Base-by-base conservation (phyloP, 2,888 invertebrate genomes). In the Sinopyrophorus schimmeli region DNA sequence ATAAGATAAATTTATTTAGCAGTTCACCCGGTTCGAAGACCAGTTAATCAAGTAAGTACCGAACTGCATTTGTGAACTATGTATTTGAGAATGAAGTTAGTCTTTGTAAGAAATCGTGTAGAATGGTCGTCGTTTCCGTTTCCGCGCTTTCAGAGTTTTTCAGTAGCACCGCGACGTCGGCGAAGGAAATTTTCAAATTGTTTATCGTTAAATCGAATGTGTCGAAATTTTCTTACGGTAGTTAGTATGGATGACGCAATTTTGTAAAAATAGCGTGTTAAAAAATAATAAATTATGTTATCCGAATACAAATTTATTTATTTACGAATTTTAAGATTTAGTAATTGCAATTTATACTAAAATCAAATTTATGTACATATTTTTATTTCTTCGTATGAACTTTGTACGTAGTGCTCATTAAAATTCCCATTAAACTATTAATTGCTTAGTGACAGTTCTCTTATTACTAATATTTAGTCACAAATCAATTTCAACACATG, bases 21-120 rank as follows among this genome's bases (percentile, higher is more conserved):
- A 51, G 55, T 58, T 58, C 53, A 58, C 58, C 58, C 56, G 58
- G 55, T 58, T 52, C 53, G 56, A 58, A 53, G 54, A 52, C 53
- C 55, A 53, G 54, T 54, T 55, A 55, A 50, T 50, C 44, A 46
- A 50, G 50, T 50, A 44, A 44, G 35, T 50, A 44, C 50, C 50
- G 35, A 50, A 50, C 44, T 50, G 43, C 43, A 50, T 50, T 50
- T 39, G 44, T 44, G 39, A 50, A 50, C 50, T 46, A 50, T n/a
- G n/a, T n/a, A n/a, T 44, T 50, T 50, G 44, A 44, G 40, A 50
- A 49, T 39, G 43, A 49, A 42, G 42, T 50, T 50, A 50, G 50
- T 50, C 50, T 50, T 42, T 46, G 43, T 34, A 34, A 50, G 44
- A 40, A 44, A 44, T 40, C 50, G 44, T 27, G 44, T 44, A 32